Evolutionary conservation across 1,140 invertebrate species (phyloP), one percentile per base, ranked within the genome.

Genomic region (Procambarus virginalis): DNA sequence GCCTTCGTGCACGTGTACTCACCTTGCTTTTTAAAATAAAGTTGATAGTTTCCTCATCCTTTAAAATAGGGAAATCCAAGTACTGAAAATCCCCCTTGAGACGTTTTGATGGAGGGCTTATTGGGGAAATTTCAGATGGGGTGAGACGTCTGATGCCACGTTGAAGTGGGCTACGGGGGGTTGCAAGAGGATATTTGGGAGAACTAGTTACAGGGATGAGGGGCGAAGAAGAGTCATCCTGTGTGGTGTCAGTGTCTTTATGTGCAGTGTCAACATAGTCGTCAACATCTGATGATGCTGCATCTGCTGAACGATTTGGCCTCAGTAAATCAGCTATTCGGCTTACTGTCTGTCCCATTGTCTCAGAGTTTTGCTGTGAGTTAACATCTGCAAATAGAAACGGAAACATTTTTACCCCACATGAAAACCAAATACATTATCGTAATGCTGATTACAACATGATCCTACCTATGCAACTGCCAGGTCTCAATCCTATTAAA

Each of bases 11-110:
- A n/a, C 3, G 0, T 45, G 51, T 46, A 82, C 75, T 75, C 34
- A 89, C 86, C 80, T 89, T 89, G 46, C 80, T 89, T 3, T 83
- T 77, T 60, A 64, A 48, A 77, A 89, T 22, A 83, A 73, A 89
- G n/a, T 46, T 49, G 48, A 89, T 82, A 17, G 86, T 89, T 55
- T 45, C 45, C 34, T 82, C 68, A 77, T 83, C 51, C 3, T 58
- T 76, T 48, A 89, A 51, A 46, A 89, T 51, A 5, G 86, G 79
- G 64, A 83, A 89, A 49, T 89, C 58, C 22, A 89, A 60, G 49
- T 89, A 89, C 14, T 75, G 64, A 2, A 48, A 20, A 76, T 89
- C 86, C 6, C 51, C 58, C 73, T 76, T 89, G 22, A 77, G 58
- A 64, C 86, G 49, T 34, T 89, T 89, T 46, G 86, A 12, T 5